Percentiles rank a stretch among this genome's conserved stretches.
phyloP scores from a whole-genome alignment of 1,140 invertebrate species.

The Nasonia giraulti region DNA sequence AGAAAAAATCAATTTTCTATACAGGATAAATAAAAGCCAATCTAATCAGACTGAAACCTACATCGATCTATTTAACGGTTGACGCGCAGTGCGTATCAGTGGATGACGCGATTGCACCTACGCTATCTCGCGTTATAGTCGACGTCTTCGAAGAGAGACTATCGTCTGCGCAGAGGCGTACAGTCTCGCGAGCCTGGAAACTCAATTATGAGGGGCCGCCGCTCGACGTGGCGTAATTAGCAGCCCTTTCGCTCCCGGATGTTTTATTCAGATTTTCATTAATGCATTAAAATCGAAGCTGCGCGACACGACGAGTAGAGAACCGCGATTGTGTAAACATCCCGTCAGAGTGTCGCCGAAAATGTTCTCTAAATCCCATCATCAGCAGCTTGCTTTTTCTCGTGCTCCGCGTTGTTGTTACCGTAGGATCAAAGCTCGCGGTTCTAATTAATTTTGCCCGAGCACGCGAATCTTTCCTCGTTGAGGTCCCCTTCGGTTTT shows the following conservation, averaged over 20 bases:
- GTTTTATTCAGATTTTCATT: slow-evolving; percentile 53
- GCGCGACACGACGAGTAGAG: too few relatives aligned
- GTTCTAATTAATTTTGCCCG: slow-evolving; percentile 36
- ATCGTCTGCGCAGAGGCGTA: neutral
- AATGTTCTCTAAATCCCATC: neutral
- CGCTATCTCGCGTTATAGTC: neutral
- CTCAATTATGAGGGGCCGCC: slow-evolving; percentile 29
- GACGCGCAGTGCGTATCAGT: neutral
- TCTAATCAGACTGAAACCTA: neutral
- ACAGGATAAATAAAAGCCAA: neutral
- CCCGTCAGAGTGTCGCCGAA: neutral
- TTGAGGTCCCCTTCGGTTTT: neutral
- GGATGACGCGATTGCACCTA: neutral
- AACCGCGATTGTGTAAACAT: too few relatives aligned
- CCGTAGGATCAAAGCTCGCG: too few relatives aligned
- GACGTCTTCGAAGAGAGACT: neutral
- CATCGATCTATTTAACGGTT: neutral
- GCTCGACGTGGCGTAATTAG: slow-evolving; percentile 34
- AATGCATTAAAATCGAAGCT: slow-evolving; percentile 46
- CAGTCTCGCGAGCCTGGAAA: slow-evolving; percentile 10
- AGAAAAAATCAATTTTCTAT: too few relatives aligned
- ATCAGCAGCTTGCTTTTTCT: neutral
- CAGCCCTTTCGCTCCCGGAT: slow-evolving; percentile 7
- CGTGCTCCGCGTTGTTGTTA: too few relatives aligned
- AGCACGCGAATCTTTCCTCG: neutral